Evolutionary conservation across 2,888 invertebrate genomes (phyloP), one percentile per base, ranked within the genome.

Genomic region (Stictocephala bisonia): DNA sequence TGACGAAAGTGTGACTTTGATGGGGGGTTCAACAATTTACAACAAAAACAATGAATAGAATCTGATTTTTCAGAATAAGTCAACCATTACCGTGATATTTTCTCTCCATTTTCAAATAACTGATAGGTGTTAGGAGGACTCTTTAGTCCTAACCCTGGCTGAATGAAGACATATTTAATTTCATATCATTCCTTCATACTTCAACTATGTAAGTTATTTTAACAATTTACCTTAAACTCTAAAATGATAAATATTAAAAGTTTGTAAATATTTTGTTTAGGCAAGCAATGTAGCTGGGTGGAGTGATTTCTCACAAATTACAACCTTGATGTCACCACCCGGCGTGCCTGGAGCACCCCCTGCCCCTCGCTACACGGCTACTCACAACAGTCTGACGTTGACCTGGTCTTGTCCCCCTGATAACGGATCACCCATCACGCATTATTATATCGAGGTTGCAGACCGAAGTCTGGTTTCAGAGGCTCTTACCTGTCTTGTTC

Each of bases 261-360:
- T 13, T 6, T 60, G 26, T 1, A 48, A 3, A 15, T 71, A 26
- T 4, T 72, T 72, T 68, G 78, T 79, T 68, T 88, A 92, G 86
- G 95, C 96, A 44, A 86, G 88, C 67, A 96, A 95, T 85, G 86
- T 87, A 77, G 94, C 95, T 56, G 96, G 96, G n/a, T 87, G 87
- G 72, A 91, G 95, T 78, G 86, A 88, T 51, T 91, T 89, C 87
- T 93, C 94, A 48, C 86, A 88, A 40, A 85, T 88, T 56, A 86
- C 90, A 3, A 88, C 89, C 76, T 88, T 89, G 15, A 58, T 75
- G n/a, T 95, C 94, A 35, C 93, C 93, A 15, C 91, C 95, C n/a
- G 91, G 94, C 27, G 89, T 92, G 67, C 95, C 96, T 18, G 89
- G 88, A 51, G 87, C 91, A 24, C 91, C 93, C 27, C 81, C 86